Conservation (phyloP, 2,888 invertebrate species). For the Xestobium rufovillosum region DNA sequence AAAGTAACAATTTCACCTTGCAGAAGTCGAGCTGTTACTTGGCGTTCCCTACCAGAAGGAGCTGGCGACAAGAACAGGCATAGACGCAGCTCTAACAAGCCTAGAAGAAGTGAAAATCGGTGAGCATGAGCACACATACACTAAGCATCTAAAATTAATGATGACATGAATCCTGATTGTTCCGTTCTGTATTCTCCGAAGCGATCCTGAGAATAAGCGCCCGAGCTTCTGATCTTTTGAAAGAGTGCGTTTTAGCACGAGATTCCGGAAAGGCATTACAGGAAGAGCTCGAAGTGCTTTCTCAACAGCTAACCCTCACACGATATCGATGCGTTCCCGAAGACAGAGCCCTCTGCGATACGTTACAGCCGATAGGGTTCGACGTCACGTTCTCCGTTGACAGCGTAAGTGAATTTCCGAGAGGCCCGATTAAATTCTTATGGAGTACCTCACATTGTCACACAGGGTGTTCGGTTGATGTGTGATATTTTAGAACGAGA, state of each 20-base stretch:
- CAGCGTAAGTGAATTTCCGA: slow-evolving; percentile 43
- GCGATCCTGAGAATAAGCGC: slow-evolving; percentile 52
- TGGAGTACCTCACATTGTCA: neutral
- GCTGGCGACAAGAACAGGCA: slow-evolving; percentile 64
- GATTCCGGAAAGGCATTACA: slow-evolving; percentile 49
- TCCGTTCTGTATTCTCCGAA: slow-evolving; percentile 35
- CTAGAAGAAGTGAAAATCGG: slow-evolving; percentile 64
- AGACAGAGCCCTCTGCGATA: slow-evolving; percentile 69
- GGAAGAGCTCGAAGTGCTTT: slow-evolving; percentile 53
- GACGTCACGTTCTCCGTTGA: slow-evolving; percentile 57
- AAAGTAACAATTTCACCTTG: slow-evolving; percentile 23
- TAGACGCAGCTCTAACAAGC: slow-evolving; percentile 66
- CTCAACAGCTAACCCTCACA: slow-evolving; percentile 51
- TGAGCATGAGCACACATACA: no score
- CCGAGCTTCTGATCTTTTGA: slow-evolving; percentile 51
- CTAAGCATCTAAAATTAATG: no score
- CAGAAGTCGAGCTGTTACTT: slow-evolving; percentile 65
- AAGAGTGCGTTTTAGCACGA: slow-evolving; percentile 50
- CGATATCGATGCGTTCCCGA: slow-evolving; percentile 60
- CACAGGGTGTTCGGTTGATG: no score
- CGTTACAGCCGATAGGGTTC: slow-evolving; percentile 63
- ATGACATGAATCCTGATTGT: no score
- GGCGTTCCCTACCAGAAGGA: slow-evolving; percentile 72
- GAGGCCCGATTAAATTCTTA: slow-evolving; percentile 11
- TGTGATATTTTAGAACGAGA: no score